These are phyloP conservation scores for Aquatica leii DNA, from an alignment of 2,888 invertebrate genomes.

Conservation along the genomic window DNA sequence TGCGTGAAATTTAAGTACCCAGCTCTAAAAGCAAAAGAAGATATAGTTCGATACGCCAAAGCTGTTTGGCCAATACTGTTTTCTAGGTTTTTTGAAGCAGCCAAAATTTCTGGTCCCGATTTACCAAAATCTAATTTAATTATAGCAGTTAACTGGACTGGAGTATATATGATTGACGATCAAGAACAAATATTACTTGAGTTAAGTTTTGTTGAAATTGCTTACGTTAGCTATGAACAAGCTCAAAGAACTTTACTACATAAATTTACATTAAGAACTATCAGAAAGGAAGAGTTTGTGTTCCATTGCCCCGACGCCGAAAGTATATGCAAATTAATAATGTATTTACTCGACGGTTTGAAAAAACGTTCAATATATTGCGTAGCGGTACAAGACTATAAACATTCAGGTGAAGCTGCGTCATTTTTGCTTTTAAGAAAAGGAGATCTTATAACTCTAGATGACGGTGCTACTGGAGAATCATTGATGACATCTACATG, in stretches of 20 bases:
- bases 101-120: constrained; percentile 73
- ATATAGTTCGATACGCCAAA: constrained; percentile 90
- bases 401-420: constrained; percentile 65
- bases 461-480: constrained; percentile 78
- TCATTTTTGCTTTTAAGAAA: constrained; percentile 69
- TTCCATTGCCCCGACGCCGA: constrained; percentile 90
- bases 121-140: constrained; percentile 79
- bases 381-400: constrained; percentile 73
- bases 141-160: constrained; percentile 94
- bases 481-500: constrained; percentile 75
- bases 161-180: constrained; percentile 91
- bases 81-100: constrained; percentile 92
- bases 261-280: constrained; percentile 79
- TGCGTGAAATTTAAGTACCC: constrained; percentile 75
- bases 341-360: constrained; percentile 81
- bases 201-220: constrained; percentile 85
- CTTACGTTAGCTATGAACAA: constrained; percentile 72
- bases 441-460: constrained; percentile 83
- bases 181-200: constrained; percentile 90
- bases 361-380: constrained; percentile 86
- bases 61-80: constrained; percentile 94
- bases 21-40: constrained; percentile 80
- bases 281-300: constrained; percentile 88
- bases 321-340: constrained; percentile 83
- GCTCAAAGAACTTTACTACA: constrained; percentile 66